Evolutionary conservation across 2,113 vertebrate genomes (phyloP).

Genomic region (Canis aureus): DNA sequence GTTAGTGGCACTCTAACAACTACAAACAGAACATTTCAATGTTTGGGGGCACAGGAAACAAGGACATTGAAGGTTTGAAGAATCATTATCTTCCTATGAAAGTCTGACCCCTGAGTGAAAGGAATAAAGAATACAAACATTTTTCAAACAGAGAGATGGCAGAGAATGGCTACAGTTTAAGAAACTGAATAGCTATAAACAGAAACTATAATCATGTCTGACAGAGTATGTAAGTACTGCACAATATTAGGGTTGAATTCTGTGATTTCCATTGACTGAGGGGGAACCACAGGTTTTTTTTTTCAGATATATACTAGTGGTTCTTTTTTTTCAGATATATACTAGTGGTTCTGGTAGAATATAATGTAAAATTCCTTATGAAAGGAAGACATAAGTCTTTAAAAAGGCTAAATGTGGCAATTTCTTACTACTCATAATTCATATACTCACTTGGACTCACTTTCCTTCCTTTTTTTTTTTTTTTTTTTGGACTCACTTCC

Average conservation of each 20-base stretch:
- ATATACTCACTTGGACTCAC: slow-evolving; percentile 28
- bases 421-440: slow-evolving; percentile 36
- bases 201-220: background rate
- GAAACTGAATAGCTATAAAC: slow-evolving; percentile 1
- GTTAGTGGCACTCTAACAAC: fast-evolving
- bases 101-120: background rate
- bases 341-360: background rate
- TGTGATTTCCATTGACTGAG: background rate
- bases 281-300: background rate
- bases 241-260: background rate
- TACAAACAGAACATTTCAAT: background rate
- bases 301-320: background rate
- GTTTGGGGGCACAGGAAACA: background rate
- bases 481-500: slow-evolving; percentile 46
- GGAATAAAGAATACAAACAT: background rate
- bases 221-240: background rate
- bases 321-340: background rate
- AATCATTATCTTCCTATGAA: slow-evolving; percentile 24
- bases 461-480: background rate
- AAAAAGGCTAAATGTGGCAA: background rate
- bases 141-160: background rate
- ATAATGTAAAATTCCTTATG: background rate
- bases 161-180: background rate
- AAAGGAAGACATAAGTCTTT: background rate
- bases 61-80: background rate